phyloP scores from a whole-genome alignment of 2,888 invertebrate genomes.

The Ctenicera cuprea region DNA sequence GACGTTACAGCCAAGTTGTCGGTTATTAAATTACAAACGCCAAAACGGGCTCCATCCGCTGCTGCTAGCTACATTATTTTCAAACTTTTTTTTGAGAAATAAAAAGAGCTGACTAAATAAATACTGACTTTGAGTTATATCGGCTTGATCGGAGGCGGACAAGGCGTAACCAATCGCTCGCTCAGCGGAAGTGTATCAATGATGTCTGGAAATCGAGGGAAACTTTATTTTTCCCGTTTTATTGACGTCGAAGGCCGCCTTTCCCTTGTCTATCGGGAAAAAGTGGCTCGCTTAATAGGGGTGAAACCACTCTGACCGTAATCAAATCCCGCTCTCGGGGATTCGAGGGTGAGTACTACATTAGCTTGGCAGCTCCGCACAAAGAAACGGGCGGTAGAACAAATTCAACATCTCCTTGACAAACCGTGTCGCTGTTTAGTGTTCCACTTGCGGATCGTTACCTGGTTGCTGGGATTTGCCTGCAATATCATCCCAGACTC shows the following conservation, averaged over 20 bases:
- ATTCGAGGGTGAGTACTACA: constrained; percentile 67
- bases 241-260: constrained; percentile 74
- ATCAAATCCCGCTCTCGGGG: constrained; percentile 71
- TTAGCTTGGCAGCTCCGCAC: constrained; percentile 68
- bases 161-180: constrained; percentile 66
- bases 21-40: not conserved
- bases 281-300: constrained; percentile 73
- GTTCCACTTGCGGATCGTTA: constrained; percentile 56
- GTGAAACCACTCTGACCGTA: constrained; percentile 73
- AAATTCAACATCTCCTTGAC: constrained; percentile 63
- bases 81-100: constrained; percentile 31
- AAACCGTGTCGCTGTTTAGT: constrained; percentile 56
- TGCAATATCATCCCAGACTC: constrained; percentile 48
- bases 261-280: constrained; percentile 75
- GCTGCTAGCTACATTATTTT: constrained; percentile 1
- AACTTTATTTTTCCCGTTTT: constrained; percentile 70
- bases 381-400: constrained; percentile 66
- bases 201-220: constrained; percentile 65
- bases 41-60: constrained; percentile 1
- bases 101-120: constrained; percentile 64
- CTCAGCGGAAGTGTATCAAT: constrained; percentile 69
- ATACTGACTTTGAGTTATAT: constrained; percentile 58
- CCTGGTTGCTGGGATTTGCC: constrained; percentile 46
- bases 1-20: not conserved
- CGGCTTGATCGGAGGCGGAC: constrained; percentile 60